phyloP scores from a whole-genome alignment of 2,797 vertebrate species.

The Chloroceryle amazona region DNA sequence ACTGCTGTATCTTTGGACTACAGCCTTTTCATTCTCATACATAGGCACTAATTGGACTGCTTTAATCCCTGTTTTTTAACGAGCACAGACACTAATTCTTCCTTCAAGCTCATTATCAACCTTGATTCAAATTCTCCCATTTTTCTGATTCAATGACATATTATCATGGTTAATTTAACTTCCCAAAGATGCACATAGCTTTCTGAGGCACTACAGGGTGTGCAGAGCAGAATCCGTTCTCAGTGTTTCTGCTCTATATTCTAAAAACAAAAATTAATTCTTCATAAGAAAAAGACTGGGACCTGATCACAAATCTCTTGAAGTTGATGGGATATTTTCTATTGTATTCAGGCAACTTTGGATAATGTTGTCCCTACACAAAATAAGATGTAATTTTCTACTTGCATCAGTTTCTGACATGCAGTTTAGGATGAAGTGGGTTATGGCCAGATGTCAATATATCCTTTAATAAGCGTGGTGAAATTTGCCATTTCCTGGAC shows the following conservation, averaged over 20 bases:
- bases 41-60: conserved; percentile 34
- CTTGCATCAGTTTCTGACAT: background rate
- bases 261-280: conserved; percentile 63
- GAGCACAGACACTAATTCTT: conserved; percentile 32
- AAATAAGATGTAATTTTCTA: background rate
- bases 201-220: background rate
- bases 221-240: conserved; percentile 9
- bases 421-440: background rate
- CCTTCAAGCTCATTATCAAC: conserved; percentile 48
- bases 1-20: background rate
- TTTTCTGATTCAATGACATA: conserved; percentile 11
- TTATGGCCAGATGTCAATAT: background rate
- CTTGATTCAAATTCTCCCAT: background rate
- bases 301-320: background rate
- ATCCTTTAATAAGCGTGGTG: background rate
- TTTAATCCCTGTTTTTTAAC: conserved; percentile 53
- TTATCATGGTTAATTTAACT: conserved; percentile 56
- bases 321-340: background rate
- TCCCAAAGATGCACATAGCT: conserved; percentile 1
- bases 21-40: background rate
- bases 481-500: background rate
- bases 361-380: background rate
- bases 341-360: background rate
- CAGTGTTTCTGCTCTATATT: conserved; percentile 70
- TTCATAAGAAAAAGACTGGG: background rate